These are phyloP conservation scores for Isaurus tuberculatus DNA, from an alignment of 92 coral and sea anemone species.

Conservation along the genomic window DNA sequence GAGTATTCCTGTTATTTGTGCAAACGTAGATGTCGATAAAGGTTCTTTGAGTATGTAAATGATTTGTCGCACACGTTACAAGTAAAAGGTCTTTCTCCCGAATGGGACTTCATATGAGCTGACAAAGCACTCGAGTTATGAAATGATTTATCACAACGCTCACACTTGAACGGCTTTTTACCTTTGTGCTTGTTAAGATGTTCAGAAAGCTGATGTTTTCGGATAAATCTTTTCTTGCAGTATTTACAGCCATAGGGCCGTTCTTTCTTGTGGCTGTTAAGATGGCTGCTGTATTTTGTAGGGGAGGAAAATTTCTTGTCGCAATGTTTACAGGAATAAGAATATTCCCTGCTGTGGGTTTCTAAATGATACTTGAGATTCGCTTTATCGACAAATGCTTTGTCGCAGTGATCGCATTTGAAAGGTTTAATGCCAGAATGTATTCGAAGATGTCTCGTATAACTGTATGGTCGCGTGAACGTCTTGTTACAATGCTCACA, in stretches of 20 bases:
- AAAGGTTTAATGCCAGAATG: conserved; percentile 6
- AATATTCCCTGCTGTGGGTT: neutral
- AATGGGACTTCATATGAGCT: conserved; percentile 20
- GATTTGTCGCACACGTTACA: conserved; percentile 21
- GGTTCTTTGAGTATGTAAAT: conserved; percentile 18
- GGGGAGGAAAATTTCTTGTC: conserved; percentile 12
- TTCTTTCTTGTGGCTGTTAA: conserved; percentile 6
- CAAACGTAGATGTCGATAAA: conserved; percentile 8
- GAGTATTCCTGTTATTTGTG: neutral
- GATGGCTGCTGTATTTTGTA: neutral
- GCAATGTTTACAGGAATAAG: conserved; percentile 8
- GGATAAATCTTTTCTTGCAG: conserved; percentile 2
- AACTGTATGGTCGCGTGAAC: conserved; percentile 10
- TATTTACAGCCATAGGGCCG: conserved; percentile 11
- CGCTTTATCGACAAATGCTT: conserved; percentile 8
- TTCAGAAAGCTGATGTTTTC: conserved; percentile 1
- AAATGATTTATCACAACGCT: conserved; percentile 17
- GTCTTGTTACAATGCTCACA: conserved; percentile 21
- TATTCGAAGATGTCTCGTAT: conserved; percentile 18
- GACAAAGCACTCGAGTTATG: conserved; percentile 17
- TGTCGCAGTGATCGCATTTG: conserved; percentile 16
- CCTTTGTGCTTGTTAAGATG: conserved; percentile 30
- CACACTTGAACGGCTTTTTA: conserved; percentile 1
- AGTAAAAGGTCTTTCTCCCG: neutral
- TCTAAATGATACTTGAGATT: conserved; percentile 13